These are phyloP conservation scores for Cyrtorhinus lividipennis DNA, from an alignment of 1,140 invertebrate genomes.

Conservation along the genomic window DNA sequence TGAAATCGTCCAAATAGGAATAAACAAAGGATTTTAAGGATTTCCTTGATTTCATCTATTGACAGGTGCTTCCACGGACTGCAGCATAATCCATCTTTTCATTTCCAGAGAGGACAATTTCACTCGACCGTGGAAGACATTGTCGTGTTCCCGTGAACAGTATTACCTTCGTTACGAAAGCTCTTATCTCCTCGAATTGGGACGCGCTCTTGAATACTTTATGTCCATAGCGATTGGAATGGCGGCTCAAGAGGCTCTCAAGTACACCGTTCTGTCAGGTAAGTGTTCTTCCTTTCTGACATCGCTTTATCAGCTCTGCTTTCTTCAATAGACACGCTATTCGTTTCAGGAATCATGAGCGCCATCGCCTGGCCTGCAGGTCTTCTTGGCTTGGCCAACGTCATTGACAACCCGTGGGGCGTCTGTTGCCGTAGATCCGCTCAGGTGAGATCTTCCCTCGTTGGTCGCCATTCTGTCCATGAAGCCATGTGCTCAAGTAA, in stretches of 20 bases:
- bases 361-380: constrained; percentile 56
- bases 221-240: constrained; percentile 46
- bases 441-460: constrained; percentile 32
- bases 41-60: too few species aligned
- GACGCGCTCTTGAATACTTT: constrained; percentile 47
- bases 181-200: constrained; percentile 48
- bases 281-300: too few species aligned
- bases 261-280: constrained; percentile 54
- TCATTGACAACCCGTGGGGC: constrained; percentile 64
- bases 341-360: constrained; percentile 43
- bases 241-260: constrained; percentile 57
- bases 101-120: constrained; percentile 32
- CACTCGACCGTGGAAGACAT: constrained; percentile 40
- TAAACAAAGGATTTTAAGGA: too few species aligned
- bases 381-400: constrained; percentile 42
- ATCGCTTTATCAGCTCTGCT: too few species aligned
- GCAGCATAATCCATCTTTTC: too few species aligned
- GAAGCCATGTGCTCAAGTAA: too few species aligned
- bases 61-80: too few species aligned
- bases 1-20: too few species aligned
- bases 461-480: too few species aligned
- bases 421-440: constrained; percentile 49
- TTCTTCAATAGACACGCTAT: too few species aligned
- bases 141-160: constrained; percentile 48
- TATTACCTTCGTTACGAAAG: constrained; percentile 55